Base-by-base conservation (phyloP, 2,113 vertebrate species). In the Odontesthes bonariensis region DNA sequence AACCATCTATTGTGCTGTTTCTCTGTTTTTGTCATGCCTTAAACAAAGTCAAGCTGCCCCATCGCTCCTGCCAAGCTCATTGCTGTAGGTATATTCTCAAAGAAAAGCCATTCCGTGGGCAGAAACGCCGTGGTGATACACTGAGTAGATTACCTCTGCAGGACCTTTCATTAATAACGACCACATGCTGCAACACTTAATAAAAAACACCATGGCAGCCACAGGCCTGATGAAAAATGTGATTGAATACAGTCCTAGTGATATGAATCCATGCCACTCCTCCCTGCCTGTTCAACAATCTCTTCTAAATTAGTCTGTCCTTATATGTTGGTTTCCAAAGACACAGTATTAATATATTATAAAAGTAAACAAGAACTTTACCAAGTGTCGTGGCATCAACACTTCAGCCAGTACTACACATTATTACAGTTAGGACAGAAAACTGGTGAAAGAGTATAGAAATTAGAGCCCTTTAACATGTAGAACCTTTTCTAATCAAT, bases 21-120 rank as follows among this genome's bases (percentile, higher is more conserved):
- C 67, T 60, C 46, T 83, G 59, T 75, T 75, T 64, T 79, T 76
- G 74, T 81, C 75, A 61, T 71, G 73, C 51, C n/a, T 79, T 73
- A 86, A 93, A 91, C 83, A 87, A 86, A 91, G 72, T 87, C 86
- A 91, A 89, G 87, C 74, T 86, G 88, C 77, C 77, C 61, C 22
- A 19, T 47, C 20, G 3, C 38, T 66, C 53, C 38, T 81, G 83
- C 75, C 79, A 88, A 77, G 57, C 47, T 77, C 54, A 42, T 64
- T 83, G 88, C 83, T 77, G 53, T 77, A 47, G 73, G 68, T 82
- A 63, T 83, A 82, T 51, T 74, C 63, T 60, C 64, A 44, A 75
- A 57, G 59, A 77, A 75, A 68, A 77, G 60, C 77, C 57, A 73
- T 87, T 79, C 44, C 54, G 72, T 59, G 57, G 77, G 67, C 49